Base-by-base conservation (phyloP, 1,140 invertebrate species). In the Drosophila paulistorum region DNA sequence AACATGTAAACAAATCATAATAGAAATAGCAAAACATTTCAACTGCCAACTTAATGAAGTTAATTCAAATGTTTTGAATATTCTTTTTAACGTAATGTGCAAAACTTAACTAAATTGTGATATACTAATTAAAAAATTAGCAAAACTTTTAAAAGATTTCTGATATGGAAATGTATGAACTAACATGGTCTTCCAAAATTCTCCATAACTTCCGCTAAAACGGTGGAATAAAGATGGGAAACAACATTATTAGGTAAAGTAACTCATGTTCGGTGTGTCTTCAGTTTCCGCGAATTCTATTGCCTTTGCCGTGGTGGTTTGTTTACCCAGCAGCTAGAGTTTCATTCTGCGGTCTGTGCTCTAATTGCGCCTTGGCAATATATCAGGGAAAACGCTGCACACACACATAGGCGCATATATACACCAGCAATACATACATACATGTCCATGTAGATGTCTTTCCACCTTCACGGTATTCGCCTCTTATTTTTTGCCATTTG, bases 361-460 rank as follows among this genome's bases (percentile, higher is more conserved):
- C 82, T 86, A 86, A 86, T 86, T 86, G 82, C 83, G 66, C 77
- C 68, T 67, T 72, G 78, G 79, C 82, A 79, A 85, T 85, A 86
- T 86, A 85, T 85, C 78, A 84, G 62, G 20, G 51, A 57, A 48
- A 11, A 55, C 39, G n/a, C 41, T 23, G 20, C 20, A 41, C 45
- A 57, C 59, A 23, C 39, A 23, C 48, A 58, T 33, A 45, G 14
- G 23, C 33, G 41, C 41, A 23, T 23, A 39, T 20, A 45, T 11
- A 57, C 11, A 23, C 37, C 9, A 30, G 30, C 30, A 30, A 30
- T 10, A 57, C 13, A 67, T 23, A 45, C 35, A 9, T 65, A 65
- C 57, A 39, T 30, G 30, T 30, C 5, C 6, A 30, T 67, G 65
- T 55, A 63, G 62, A 65, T 51, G 45, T 13, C 14, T 17, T 48